These are phyloP conservation scores for Philereme transversata DNA, from an alignment of 2,888 invertebrate species.

Conservation along the genomic window DNA sequence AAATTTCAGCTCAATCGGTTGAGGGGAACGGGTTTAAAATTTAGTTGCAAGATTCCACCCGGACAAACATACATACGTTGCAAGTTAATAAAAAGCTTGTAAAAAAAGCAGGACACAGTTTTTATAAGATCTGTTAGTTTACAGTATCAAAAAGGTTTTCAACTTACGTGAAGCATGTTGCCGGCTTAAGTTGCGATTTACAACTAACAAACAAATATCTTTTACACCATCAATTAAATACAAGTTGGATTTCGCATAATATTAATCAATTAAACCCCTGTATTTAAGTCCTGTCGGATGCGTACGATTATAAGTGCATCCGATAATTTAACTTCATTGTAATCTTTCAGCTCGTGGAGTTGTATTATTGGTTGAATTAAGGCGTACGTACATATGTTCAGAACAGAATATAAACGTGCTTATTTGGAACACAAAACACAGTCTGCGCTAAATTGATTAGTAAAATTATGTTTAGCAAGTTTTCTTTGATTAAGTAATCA, in stretches of 20 bases:
- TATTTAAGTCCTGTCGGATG: constrained; percentile 21
- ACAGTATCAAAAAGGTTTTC: background rate
- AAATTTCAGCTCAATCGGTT: too few species aligned
- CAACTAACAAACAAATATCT: constrained; percentile 33
- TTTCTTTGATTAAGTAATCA: too few species aligned
- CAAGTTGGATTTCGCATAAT: constrained; percentile 22
- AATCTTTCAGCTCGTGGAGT: constrained; percentile 28
- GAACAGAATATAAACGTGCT: background rate
- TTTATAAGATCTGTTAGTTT: too few species aligned
- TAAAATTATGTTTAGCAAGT: too few species aligned
- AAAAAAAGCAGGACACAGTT: too few species aligned
- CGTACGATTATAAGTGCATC: constrained; percentile 3
- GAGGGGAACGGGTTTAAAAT: too few species aligned
- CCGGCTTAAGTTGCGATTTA: constrained; percentile 21
- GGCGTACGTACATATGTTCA: background rate
- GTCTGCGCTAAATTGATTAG: background rate
- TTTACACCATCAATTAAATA: constrained; percentile 25
- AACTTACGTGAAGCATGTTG: constrained; percentile 53
- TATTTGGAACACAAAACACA: constrained; percentile 28
- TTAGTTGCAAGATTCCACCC: too few species aligned
- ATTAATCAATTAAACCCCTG: constrained; percentile 14
- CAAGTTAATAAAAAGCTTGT: too few species aligned
- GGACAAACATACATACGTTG: too few species aligned
- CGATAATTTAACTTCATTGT: constrained; percentile 14
- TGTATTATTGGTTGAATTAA: constrained; percentile 28